Base-by-base conservation (phyloP, 2,797 vertebrate genomes). In the Enteromius argenteus region DNA sequence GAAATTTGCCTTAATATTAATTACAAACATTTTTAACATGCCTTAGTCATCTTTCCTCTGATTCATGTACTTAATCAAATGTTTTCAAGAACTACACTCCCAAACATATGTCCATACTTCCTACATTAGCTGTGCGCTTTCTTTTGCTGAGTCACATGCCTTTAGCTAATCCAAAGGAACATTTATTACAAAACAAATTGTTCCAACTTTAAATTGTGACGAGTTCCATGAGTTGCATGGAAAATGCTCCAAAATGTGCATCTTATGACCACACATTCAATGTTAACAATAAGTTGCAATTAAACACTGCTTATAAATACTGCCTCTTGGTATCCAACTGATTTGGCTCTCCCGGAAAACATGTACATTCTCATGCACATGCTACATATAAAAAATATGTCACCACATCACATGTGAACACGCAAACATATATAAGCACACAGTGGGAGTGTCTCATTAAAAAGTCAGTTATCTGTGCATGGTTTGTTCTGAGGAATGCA, bases 401-500 rank as follows among this genome's bases (percentile, higher is more conserved):
- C 39, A 14, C 56, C 30, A 27, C 58, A 67, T 84, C 44, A 86
- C 74, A 85, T 66, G 27, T 30, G 84, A 69, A 53, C 44, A 67
- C 60, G 19, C 30, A 64, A 64, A 8, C 60, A 64, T 32, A 64
- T 49, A 64, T 62, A 14, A 37, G 39, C 53, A 68, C 62, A 68
- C 49, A 83, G 83, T 84, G 71, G 83, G 85, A 87, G 93, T 92
- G 92, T 94, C 92, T 96, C 90, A 94, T 94, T 95, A 94, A 92
- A 88, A 91, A 95, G 93, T 94, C 92, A 93, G 92, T 94, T 92
- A 92, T 93, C 91, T 94, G 90, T 92, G 91, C 93, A 93, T 93
- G 92, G 92, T 94, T 95, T 92, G 89, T 92, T 95, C 88, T 92
- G 92, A 94, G 94, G 94, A 95, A 96, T 93, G 92, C 89, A 92